Conservation (phyloP, 2,888 invertebrate species). For the Cosmia pyralina region DNA sequence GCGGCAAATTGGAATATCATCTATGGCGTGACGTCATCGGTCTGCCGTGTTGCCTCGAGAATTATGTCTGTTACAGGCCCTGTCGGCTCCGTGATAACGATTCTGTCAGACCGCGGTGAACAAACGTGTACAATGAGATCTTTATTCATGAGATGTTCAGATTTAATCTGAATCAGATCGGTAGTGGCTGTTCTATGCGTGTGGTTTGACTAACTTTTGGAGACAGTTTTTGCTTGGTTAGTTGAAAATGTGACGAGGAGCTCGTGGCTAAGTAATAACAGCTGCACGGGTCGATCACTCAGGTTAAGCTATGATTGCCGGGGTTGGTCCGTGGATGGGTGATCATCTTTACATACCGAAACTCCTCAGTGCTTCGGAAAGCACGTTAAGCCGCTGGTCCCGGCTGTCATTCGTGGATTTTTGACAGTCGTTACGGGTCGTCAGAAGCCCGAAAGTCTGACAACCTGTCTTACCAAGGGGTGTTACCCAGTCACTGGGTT, state of each 20-base stretch:
- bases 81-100: slow-evolving; percentile 68
- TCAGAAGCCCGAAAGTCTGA: no score
- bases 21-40: slow-evolving; percentile 66
- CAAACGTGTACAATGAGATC: slow-evolving; percentile 69
- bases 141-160: slow-evolving; percentile 73
- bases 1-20: slow-evolving; percentile 62
- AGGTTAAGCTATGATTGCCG: no score
- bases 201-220: slow-evolving; percentile 1
- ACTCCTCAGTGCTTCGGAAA: no score
- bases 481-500: no score
- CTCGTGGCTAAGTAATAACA: no score
- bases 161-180: slow-evolving; percentile 57
- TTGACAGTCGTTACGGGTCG: no score
- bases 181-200: slow-evolving; percentile 23
- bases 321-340: no score
- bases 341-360: no score
- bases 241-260: neutral
- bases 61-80: slow-evolving; percentile 69
- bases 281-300: no score
- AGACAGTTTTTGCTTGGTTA: neutral
- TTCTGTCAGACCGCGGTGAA: slow-evolving; percentile 66
- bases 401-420: no score
- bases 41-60: slow-evolving; percentile 57
- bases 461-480: no score
- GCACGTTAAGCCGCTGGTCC: no score